Evolutionary conservation across 1,140 invertebrate genomes (phyloP), one percentile per base, ranked within the genome.

Genomic region (Aethina tumida): DNA sequence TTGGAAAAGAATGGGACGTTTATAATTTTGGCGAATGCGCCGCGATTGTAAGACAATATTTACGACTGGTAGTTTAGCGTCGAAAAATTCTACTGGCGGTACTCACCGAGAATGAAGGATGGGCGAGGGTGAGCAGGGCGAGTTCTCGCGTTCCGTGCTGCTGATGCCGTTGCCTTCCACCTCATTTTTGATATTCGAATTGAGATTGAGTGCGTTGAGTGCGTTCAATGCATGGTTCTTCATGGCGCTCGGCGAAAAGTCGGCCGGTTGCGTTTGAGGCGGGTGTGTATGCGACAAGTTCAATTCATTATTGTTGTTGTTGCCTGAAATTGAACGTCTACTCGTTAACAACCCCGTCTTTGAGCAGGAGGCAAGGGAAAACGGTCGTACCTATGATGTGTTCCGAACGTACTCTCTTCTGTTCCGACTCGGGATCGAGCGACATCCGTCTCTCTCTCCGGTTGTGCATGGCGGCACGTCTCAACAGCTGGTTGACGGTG

Each of bases 401-500:
- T 18, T 66, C 62, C 30, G 55, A 46, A 7, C 65, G 57, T 26
- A 63, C 39, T 30, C 69, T 54, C 66, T 76, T 69, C 62, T 58
- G 77, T 62, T 63, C 76, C 66, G 65, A 75, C 57, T 73, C 77
- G 29, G 67, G 76, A 51, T 65, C 77, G 46, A 70, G 70, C 44
- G 64, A 74, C 55, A 58, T 74, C 58, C 53, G 65, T 49, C 62
- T 68, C 69, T 73, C 68, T 64, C 73, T 62, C 65, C 66, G 68
- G 55, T 75, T 62, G 54, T 75, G 69, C 64, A 75, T 65, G 46
- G 77, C 68, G 27, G 76, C 74, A 31, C 77, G 70, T 50, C 79
- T 72, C 43, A 80, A 64, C 47, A 80, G 54, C 40, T 77, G 76
- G 52, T 76, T 77, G 25, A 78, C 70, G 43, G 73, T 73, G 22